phyloP scores from a whole-genome alignment of 2,797 vertebrate species.

The Poeciliopsis gracilis region DNA sequence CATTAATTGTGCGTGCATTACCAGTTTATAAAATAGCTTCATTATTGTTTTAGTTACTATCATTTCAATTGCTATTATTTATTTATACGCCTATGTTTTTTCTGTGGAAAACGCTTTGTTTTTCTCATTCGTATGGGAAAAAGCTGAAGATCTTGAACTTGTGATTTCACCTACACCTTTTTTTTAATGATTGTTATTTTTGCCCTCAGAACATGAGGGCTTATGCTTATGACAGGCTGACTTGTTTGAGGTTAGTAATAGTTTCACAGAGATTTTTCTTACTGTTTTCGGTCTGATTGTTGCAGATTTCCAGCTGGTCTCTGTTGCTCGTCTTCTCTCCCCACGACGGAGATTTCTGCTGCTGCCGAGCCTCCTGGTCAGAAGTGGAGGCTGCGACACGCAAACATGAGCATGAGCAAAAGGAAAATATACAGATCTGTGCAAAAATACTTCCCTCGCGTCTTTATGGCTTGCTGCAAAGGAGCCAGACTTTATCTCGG shows the following conservation, averaged over 20 bases:
- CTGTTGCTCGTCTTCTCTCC: conserved; percentile 83
- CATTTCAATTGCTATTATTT: background rate
- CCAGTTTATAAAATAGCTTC: background rate
- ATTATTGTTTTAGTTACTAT: background rate
- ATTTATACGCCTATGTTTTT: too few relatives aligned
- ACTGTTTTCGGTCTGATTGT: conserved; percentile 83
- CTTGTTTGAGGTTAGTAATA: background rate
- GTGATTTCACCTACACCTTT: background rate
- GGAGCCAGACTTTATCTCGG: background rate
- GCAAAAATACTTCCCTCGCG: fast-evolving
- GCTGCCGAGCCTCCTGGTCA: conserved; percentile 72
- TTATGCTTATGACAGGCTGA: background rate
- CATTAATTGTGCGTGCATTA: background rate
- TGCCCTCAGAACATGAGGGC: background rate
- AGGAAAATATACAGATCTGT: background rate
- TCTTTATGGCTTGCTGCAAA: background rate
- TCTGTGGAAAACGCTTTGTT: background rate
- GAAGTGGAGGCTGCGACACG: conserved; percentile 57
- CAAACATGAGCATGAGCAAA: conserved; percentile 13
- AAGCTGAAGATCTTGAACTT: background rate
- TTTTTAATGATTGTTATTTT: background rate
- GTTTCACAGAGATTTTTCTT: conserved; percentile 7
- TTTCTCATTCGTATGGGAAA: background rate
- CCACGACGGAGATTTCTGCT: conserved; percentile 81
- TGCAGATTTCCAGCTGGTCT: conserved; percentile 84